Conservation (phyloP, 2,797 vertebrate genomes). For the Alectoris magna region DNA sequence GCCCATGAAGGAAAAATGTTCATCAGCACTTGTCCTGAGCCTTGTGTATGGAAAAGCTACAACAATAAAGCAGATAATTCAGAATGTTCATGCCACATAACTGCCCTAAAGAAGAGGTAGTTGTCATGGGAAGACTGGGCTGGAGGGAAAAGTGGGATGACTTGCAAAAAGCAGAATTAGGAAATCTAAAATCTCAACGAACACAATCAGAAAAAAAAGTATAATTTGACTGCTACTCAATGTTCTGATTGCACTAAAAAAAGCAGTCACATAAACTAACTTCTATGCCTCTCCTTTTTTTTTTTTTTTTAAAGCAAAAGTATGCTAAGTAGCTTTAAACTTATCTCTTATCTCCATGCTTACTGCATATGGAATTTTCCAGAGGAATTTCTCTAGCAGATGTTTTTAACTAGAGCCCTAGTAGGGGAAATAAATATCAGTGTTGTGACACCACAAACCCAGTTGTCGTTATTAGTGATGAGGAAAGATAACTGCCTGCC, state of each 20-base stretch:
- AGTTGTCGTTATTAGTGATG: neutral
- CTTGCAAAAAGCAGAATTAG: neutral
- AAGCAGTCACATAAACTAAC: neutral
- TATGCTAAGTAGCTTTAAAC: conserved; percentile 48
- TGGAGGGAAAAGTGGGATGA: neutral
- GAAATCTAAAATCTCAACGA: conserved; percentile 6
- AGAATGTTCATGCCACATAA: neutral
- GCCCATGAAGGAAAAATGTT: neutral
- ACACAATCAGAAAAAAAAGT: neutral
- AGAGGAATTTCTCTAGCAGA: conserved; percentile 58
- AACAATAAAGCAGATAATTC: neutral
- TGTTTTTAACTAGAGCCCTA: conserved; percentile 41
- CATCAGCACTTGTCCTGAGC: neutral
- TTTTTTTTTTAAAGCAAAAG: conserved; percentile 23
- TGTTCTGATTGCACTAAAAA: neutral
- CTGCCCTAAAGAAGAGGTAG: neutral
- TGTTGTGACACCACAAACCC: neutral
- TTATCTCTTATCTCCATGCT: conserved; percentile 47
- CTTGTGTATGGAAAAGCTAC: neutral
- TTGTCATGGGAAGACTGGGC: neutral
- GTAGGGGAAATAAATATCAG: conserved; percentile 53
- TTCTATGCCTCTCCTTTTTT: neutral
- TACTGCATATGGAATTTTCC: conserved; percentile 65
- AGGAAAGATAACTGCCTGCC: neutral
- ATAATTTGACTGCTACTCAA: neutral